Evolutionary conservation across 1,140 invertebrate genomes (phyloP).

Genomic region (Acromyrmex heyeri): DNA sequence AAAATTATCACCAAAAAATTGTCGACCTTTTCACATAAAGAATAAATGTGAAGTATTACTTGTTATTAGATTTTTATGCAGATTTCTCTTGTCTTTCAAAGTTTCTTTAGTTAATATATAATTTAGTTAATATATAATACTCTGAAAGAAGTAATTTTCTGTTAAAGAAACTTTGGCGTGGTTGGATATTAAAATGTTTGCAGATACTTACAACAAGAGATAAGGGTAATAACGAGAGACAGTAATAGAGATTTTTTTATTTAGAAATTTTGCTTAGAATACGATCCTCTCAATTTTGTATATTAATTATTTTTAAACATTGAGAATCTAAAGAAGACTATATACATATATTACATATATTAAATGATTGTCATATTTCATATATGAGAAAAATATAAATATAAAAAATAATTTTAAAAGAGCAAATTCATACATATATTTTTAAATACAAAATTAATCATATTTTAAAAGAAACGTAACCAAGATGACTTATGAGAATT

Average conservation of each 20-base stretch:
- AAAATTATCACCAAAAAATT: slow-evolving; percentile 1
- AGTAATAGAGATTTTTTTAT: too few relatives aligned
- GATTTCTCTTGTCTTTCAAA: slow-evolving; percentile 25
- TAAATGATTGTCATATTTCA: not conserved
- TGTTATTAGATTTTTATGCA: slow-evolving; percentile 35
- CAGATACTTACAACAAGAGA: not conserved
- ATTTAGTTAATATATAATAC: too few relatives aligned
- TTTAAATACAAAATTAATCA: not conserved
- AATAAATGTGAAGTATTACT: not conserved
- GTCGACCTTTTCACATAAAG: slow-evolving; percentile 2
- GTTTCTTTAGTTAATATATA: slow-evolving; percentile 38
- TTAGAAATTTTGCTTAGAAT: not conserved
- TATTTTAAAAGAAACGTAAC: not conserved
- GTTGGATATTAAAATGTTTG: slow-evolving; percentile 38
- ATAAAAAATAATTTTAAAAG: not conserved
- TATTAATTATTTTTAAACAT: not conserved
- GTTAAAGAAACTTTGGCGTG: slow-evolving; percentile 5
- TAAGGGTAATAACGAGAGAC: too few relatives aligned
- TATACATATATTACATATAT: not conserved
- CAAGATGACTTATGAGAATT: not conserved
- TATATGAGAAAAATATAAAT: not conserved
- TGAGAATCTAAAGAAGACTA: not conserved
- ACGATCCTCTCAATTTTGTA: not conserved
- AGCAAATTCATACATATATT: not conserved
- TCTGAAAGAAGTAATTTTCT: slow-evolving; percentile 34